Conservation (phyloP, 2,113 vertebrate genomes). For the Gasterosteus aculeatus region DNA sequence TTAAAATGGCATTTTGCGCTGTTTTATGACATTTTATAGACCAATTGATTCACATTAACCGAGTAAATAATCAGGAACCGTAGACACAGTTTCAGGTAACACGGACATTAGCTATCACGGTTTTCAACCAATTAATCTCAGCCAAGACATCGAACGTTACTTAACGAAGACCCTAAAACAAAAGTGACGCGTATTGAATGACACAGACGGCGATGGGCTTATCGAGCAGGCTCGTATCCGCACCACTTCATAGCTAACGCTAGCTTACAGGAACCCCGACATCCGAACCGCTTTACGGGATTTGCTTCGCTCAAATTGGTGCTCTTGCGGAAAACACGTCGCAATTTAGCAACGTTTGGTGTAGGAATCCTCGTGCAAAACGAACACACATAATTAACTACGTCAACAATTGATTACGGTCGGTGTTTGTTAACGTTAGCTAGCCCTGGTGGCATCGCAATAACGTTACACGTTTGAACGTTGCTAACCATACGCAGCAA, state of each 20-base stretch:
- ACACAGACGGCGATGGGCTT: neutral
- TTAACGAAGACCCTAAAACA: neutral
- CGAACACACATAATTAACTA: rapidly evolving
- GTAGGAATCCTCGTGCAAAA: neutral
- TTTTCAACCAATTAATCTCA: neutral
- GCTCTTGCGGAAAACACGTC: neutral
- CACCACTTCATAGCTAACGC: neutral
- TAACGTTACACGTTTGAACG: conserved; percentile 44
- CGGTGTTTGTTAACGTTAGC: conserved; percentile 6
- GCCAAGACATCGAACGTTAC: neutral
- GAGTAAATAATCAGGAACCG: neutral
- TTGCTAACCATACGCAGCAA: conserved; percentile 41
- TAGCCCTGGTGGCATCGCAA: conserved; percentile 4
- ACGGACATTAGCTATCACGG: neutral
- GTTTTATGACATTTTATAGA: neutral
- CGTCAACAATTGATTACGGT: neutral
- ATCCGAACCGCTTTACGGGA: neutral
- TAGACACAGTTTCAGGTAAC: neutral
- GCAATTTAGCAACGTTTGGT: neutral
- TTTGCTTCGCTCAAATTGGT: too few species aligned
- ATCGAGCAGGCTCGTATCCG: neutral
- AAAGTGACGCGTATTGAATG: neutral
- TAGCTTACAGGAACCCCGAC: neutral
- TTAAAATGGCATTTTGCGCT: too few species aligned
- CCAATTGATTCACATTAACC: neutral